Conservation (phyloP, 2,888 invertebrate genomes). For the Galerucella pusilla region DNA sequence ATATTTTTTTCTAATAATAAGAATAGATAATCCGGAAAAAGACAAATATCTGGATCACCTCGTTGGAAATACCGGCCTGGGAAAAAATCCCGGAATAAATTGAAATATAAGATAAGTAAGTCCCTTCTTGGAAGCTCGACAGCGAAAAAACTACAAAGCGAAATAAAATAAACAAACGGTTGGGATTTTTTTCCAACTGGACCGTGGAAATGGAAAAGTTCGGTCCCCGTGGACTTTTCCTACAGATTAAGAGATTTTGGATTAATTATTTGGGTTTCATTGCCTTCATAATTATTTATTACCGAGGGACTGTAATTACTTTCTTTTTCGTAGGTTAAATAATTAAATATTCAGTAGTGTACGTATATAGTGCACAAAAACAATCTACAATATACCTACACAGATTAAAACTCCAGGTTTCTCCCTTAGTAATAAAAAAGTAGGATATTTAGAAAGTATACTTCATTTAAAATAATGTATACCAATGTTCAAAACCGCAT, state of each 20-base stretch:
- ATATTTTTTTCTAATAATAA: background rate
- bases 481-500: too few species aligned
- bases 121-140: background rate
- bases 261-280: background rate
- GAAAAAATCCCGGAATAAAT: background rate
- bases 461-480: too few species aligned
- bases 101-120: slow-evolving; percentile 1
- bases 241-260: background rate
- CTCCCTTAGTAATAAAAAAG: too few species aligned
- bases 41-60: background rate
- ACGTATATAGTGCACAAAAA: too few species aligned
- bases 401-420: too few species aligned
- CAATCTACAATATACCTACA: too few species aligned
- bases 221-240: background rate
- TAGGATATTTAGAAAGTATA: too few species aligned
- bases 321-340: background rate
- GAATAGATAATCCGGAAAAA: background rate
- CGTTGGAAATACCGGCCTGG: background rate
- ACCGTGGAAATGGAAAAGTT: background rate
- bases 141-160: background rate
- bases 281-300: background rate
- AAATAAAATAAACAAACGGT: background rate
- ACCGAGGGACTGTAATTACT: background rate
- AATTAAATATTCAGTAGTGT: background rate
- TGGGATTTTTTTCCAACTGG: background rate